Percentiles rank a stretch among this genome's conserved stretches.
These are phyloP conservation scores for Oryzias dopingdopingensis DNA, from an alignment of 2,797 vertebrate genomes.

Conservation along the genomic window DNA sequence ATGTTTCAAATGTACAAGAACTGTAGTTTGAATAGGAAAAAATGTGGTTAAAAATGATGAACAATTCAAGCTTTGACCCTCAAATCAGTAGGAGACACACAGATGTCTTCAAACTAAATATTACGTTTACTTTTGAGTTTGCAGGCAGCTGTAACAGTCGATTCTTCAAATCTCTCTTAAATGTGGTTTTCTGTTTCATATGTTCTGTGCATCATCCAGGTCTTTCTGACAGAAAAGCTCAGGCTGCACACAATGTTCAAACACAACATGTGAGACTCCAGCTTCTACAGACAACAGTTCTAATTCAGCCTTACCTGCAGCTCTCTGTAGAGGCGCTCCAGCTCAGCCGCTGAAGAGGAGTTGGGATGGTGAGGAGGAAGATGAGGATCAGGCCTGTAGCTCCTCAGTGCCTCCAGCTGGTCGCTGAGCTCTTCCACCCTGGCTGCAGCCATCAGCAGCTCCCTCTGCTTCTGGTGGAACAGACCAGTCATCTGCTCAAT, in stretches of 20 bases:
- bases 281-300: too few relatives aligned
- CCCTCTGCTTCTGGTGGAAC: conserved; percentile 95
- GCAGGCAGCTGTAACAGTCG: too few relatives aligned
- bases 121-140: too few relatives aligned
- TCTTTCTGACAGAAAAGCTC: too few relatives aligned
- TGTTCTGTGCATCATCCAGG: too few relatives aligned
- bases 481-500: conserved; percentile 93
- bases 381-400: conserved; percentile 72
- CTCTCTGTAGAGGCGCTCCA: conserved; percentile 90
- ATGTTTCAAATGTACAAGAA: neutral
- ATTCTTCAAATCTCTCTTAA: too few relatives aligned
- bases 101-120: neutral
- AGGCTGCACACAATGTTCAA: too few relatives aligned
- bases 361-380: conserved; percentile 50
- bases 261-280: too few relatives aligned
- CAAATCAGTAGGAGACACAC: neutral
- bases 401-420: conserved; percentile 90
- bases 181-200: too few relatives aligned
- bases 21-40: neutral
- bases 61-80: neutral
- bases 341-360: conserved; percentile 73
- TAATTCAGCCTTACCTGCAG: conserved; percentile 83
- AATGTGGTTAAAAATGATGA: neutral
- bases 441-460: conserved; percentile 86
- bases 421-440: conserved; percentile 90